Evolutionary conservation across 1,140 invertebrate genomes (phyloP), one percentile per base, ranked within the genome.

Genomic region (Scaptomyza hsui): DNA sequence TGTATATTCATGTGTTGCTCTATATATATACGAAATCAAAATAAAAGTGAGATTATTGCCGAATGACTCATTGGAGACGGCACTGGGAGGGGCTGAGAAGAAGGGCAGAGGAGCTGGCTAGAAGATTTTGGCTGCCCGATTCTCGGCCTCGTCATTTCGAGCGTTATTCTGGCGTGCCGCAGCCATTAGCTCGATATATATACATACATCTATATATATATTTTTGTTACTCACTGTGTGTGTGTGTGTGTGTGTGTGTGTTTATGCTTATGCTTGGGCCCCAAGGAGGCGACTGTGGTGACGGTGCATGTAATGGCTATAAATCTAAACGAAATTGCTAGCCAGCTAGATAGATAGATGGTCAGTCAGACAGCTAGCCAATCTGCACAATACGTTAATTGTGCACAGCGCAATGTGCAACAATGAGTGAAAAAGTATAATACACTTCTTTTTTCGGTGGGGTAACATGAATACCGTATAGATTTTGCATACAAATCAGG

Each of bases 31-130:
- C 59, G 72, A 88, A 88, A 82, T 85, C 79, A 79, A 85, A 89
- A 89, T 80, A 85, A 89, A 89, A 89, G 85, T 81, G 72, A 89
- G 77, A 89, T 88, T 88, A 81, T 88, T 88, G 75, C 78, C 65
- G 82, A 62, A 75, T 89, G 85, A 89, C 74, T 89, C 85, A 89
- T 44, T 60, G 68, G 39, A n/a, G 41, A 16, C 12, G 16, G 12
- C 24, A 45, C 32, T 24, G 10, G 48, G 13, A 12, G 12, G 16
- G 39, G 48, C 6, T 49, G 9, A 12, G 41, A 15, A 21, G 13
- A 1, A 12, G 26, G 47, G 21, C 21, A 26, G 18, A 57, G 42
- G 62, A 56, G 48, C 57, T 45, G 55, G 68, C 55, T 32, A 49
- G 21, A 51, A 45, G 63, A 51, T 59, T 60, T 52, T 53, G 65